Base-by-base conservation (phyloP, 2,888 invertebrate genomes). In the Amblyjoppa fuscipennis region DNA sequence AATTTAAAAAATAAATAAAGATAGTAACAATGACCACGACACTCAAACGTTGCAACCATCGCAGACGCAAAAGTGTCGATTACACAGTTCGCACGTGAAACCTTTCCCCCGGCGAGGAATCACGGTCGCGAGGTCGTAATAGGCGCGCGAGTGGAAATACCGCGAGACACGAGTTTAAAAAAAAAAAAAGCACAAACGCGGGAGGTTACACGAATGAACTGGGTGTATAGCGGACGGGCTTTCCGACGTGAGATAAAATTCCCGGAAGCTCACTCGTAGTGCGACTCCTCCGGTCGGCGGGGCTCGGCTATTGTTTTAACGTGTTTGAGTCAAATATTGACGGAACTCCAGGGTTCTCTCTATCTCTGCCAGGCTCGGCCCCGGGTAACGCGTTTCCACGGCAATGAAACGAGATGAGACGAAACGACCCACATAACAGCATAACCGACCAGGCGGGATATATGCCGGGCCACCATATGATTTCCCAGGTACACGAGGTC, bases 301-400 rank as follows among this genome's bases (percentile, higher is more conserved):
- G 91, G 89, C 90, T 90, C 89, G 91, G 93, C 93, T 93, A 94
- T 94, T 94, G 94, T 94, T 93, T 93, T 92, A 93, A 93, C 93
- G 93, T 94, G 93, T 94, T 94, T 93, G 93, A 93, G 91, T 93
- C 93, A 93, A 94, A 94, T 93, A 94, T 94, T 94, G 93, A 94
- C 93, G 93, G 91, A 92, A 93, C 92, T 93, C 61, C 92, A 90
- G 45, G 91, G 90, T 92, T 91, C 91, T 64, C 69, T 77, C 84
- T 76, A 82, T 77, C 86, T 74, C 76, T 53, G 64, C 64, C 38
- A 80, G 59, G 70, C 53, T 53, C 74, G 73, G 66, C 71, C 61
- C 59, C 76, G 75, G 41, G 68, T 45, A 81, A 64, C 74, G 71
- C 85, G 82, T 77, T 82, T 77, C 76, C 82, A 83, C 66, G 80